Base-by-base conservation (phyloP, 1,140 invertebrate genomes). In the Dysdera silvatica region DNA sequence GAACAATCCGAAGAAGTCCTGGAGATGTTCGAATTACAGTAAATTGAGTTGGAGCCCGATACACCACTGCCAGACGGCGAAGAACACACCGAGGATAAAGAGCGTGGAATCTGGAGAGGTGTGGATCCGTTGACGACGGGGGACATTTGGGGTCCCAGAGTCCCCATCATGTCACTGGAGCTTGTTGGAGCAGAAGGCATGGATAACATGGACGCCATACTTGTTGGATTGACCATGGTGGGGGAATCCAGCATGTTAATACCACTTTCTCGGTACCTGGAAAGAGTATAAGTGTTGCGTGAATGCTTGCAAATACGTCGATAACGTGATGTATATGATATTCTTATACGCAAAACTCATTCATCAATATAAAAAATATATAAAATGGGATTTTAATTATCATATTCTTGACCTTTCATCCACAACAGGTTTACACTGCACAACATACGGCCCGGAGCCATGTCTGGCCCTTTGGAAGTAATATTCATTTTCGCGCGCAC, bases 221-320 rank as follows among this genome's bases (percentile, higher is more conserved):
- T 49, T n/a, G 33, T 20, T 6, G 65, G 65, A 0, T 40, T 51
- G 10, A 67, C 65, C 52, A 67, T 48, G 7, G 65, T 67, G 12
- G 65, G 65, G 14, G 65, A 55, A 18, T 67, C 65, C 53, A 67
- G 47, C 5, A 67, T 33, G 23, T 52, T 57, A 14, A 65, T 18
- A 31, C 56, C 54, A 29, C 40, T 52, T 26, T 65, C 63, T 32
- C 63, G 63, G 51, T 65, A 65, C 63, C 63, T 65, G 37, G 4
- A 51, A 28, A 47, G 16, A 26, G 16, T 12, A 55, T 28, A 51
- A 28, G 18, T n/a, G 2, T 2, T 10, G 24, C n/a, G 48, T 24
- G 2, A 26, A 51, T 26, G 24, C 28, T 12, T 12, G n/a, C 35
- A 37, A 37, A n/a, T n/a, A n/a, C n/a, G n/a, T n/a, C n/a, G n/a